phyloP scores from a whole-genome alignment of 2,113 vertebrate species.

The Passer montanus region DNA sequence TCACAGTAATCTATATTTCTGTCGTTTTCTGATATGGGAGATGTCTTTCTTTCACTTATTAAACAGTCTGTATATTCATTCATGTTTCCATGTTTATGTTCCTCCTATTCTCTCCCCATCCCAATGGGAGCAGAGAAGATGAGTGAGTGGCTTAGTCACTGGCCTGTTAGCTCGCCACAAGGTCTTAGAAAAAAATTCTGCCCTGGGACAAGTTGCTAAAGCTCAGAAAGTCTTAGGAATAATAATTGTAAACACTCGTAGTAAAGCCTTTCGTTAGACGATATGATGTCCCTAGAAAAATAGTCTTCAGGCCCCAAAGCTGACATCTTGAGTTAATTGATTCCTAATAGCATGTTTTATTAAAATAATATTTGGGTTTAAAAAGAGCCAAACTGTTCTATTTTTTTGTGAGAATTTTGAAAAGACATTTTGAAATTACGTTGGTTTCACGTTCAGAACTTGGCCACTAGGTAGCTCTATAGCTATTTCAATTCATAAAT shows the following conservation, averaged over 20 bases:
- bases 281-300: neutral
- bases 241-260: neutral
- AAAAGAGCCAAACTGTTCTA: neutral
- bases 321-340: neutral
- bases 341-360: neutral
- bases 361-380: neutral
- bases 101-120: neutral
- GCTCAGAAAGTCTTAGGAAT: neutral
- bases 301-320: neutral
- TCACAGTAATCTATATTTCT: neutral
- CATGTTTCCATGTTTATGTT: neutral
- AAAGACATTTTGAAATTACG: neutral
- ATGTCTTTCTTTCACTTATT: neutral
- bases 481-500: neutral
- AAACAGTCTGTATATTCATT: neutral
- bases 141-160: neutral
- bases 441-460: neutral
- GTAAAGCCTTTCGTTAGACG: neutral
- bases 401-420: neutral
- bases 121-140: neutral
- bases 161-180: neutral
- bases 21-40: neutral
- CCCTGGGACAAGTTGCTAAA: neutral
- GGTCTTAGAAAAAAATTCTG: neutral
- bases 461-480: neutral